Base-by-base conservation (phyloP, 1,140 invertebrate genomes). In the Tetramorium alpestre region DNA sequence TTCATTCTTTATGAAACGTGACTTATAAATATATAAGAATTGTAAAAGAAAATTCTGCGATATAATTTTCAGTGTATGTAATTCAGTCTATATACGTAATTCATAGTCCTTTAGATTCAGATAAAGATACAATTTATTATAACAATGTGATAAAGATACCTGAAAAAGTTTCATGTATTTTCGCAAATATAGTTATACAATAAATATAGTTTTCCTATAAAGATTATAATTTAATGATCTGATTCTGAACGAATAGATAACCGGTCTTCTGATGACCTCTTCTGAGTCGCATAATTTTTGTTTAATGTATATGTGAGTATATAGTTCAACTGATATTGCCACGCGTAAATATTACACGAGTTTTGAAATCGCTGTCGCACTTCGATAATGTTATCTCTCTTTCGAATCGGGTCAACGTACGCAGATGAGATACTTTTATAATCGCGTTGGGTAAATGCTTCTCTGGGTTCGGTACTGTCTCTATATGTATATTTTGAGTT, bases 361-460 rank as follows among this genome's bases (percentile, higher is more conserved):
- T 89, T 87, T 90, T 76, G 77, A 87, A 90, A 90, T 84, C 77
- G 58, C 3, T 60, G 60, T 87, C 88, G 54, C 44, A 6, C 58
- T 25, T 73, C 47, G 89, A 90, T 90, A 90, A 77, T 47, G 49
- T 54, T 90, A 90, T 90, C 89, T 89, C 72, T 87, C 44, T 67
- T 41, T 28, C 51, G 73, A 25, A 84, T 84, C 80, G 60, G 88
- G 89, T 90, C 88, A 89, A 90, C 38, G 89, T 87, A 82, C 88
- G 51, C 47, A 60, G 25, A 60, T 58, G 41, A 82, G 41, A 72
- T 72, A 82, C 78, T 82, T 82, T 82, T 60, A 60, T 73, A 60
- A 18, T 44, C n/a, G 41, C 51, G n/a, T 60, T 56, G 11, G n/a
- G 18, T 10, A 28, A 60, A 33, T 1, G 3, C 28, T 47, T 41